Percentiles rank a stretch among this genome's conserved stretches.
These are phyloP conservation scores for Magallana ariakensis DNA, from an alignment of 1,140 invertebrate genomes.

Conservation along the genomic window DNA sequence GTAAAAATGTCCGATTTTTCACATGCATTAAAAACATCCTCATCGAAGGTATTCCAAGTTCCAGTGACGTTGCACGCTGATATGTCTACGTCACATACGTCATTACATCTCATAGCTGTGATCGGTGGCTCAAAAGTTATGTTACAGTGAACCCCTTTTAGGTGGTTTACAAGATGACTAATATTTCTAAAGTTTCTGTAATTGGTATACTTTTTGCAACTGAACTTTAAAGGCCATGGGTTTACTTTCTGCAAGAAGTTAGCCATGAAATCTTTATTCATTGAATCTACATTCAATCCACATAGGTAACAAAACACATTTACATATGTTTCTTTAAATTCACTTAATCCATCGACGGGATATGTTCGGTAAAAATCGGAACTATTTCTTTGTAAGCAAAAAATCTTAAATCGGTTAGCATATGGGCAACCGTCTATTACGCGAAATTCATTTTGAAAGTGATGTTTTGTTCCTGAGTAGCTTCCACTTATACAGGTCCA, in stretches of 20 bases:
- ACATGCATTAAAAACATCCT: neutral
- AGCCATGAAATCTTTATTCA: neutral
- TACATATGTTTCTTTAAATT: neutral
- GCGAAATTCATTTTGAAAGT: neutral
- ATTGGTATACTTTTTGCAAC: neutral
- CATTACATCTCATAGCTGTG: slow-evolving; percentile 31
- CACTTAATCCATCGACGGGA: neutral
- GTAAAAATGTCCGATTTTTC: neutral
- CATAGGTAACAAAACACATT: neutral
- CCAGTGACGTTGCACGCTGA: neutral
- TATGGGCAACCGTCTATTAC: neutral
- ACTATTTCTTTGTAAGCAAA: neutral
- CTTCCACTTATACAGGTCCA: neutral
- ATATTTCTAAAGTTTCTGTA: neutral
- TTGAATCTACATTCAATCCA: neutral
- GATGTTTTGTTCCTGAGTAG: neutral
- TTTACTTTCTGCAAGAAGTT: neutral
- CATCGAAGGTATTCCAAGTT: neutral
- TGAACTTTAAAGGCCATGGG: neutral
- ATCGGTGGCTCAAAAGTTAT: neutral
- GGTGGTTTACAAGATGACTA: neutral
- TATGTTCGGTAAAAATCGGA: neutral
- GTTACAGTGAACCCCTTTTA: neutral
- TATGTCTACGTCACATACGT: neutral
- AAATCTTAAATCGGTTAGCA: neutral